A percentile compares a stretch with the other conserved stretches of the same genome.
Conservation (phyloP, 2,797 vertebrate genomes). For the Ceyx erithaca region DNA sequence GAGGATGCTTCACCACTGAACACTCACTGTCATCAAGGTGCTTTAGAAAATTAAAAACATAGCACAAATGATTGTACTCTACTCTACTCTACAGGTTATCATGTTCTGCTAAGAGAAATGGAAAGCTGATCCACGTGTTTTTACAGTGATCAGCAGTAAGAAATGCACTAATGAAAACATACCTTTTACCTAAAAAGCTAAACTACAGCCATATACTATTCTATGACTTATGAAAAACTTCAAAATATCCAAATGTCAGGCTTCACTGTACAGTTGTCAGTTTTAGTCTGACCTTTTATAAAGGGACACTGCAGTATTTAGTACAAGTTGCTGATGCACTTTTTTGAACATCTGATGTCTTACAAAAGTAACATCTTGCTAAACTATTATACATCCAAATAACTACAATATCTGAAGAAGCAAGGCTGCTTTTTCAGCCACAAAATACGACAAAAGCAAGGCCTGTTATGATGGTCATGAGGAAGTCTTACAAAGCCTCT, state of each 20-base stretch:
- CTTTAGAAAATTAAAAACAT: slow-evolving; percentile 88
- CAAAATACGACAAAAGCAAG: slow-evolving; percentile 99
- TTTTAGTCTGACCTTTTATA: slow-evolving; percentile 89
- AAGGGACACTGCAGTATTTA: slow-evolving; percentile 99
- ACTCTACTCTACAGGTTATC: slow-evolving; percentile 85
- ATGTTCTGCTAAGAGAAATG: slow-evolving; percentile 84
- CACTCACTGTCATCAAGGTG: slow-evolving; percentile 89
- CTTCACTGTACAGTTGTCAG: slow-evolving; percentile 83
- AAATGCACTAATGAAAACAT: slow-evolving; percentile 86
- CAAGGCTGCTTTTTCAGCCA: slow-evolving; percentile 99
- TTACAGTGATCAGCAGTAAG: slow-evolving; percentile 83
- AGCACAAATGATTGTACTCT: slow-evolving; percentile 86
- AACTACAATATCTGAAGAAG: slow-evolving; percentile 99
- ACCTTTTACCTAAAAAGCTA: slow-evolving; percentile 86
- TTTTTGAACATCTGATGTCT: slow-evolving; percentile 97
- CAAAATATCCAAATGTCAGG: slow-evolving; percentile 87
- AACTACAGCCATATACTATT: slow-evolving; percentile 85
- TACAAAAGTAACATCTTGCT: slow-evolving; percentile 99
- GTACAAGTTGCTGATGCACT: slow-evolving; percentile 95
- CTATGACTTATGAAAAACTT: slow-evolving; percentile 87
- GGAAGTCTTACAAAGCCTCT: slow-evolving; percentile 94
- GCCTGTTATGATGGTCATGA: slow-evolving; percentile 98
- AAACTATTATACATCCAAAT: slow-evolving; percentile 99
- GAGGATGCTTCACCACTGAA: slow-evolving; percentile 85
- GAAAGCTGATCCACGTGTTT: slow-evolving; percentile 81